Conservation (phyloP, 2,888 invertebrate genomes). For the Drosophila helvetica region DNA sequence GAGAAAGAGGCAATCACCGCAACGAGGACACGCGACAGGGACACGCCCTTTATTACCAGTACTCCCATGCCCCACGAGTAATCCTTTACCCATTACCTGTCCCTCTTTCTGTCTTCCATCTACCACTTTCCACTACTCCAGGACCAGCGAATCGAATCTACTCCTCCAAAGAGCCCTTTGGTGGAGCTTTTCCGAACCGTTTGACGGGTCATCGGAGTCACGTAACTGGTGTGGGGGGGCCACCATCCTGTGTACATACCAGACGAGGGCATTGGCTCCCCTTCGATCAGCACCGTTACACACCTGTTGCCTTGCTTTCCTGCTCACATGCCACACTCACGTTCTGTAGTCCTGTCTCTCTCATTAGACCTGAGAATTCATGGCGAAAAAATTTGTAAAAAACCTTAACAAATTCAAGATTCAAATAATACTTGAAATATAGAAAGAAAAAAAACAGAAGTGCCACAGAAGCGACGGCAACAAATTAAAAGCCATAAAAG, state of each 20-base stretch:
- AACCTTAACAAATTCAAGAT: conserved; percentile 39
- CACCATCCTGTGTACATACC: conserved; percentile 7
- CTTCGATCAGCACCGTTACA: conserved; percentile 34
- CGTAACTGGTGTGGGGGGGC: neutral
- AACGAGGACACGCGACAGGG: conserved; percentile 23
- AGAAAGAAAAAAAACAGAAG: conserved; percentile 22
- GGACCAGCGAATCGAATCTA: neutral
- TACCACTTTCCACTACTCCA: neutral
- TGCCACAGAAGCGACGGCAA: conserved; percentile 59
- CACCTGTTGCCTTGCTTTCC: conserved; percentile 40
- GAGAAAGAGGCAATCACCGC: conserved; percentile 41
- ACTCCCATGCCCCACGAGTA: neutral
- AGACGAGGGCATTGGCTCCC: conserved; percentile 16
- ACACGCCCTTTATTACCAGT: conserved; percentile 9
- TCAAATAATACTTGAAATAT: conserved; percentile 30
- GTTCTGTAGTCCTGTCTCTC: conserved; percentile 33
- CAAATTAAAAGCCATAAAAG: conserved; percentile 79
- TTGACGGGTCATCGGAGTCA: conserved; percentile 34
- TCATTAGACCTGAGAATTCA: conserved; percentile 57
- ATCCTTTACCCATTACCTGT: conserved; percentile 1
- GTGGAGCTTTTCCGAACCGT: conserved; percentile 16
- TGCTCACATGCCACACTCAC: conserved; percentile 39
- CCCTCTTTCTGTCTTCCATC: conserved; percentile 4
- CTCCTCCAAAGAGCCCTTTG: neutral
- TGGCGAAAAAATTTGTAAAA: conserved; percentile 51